Evolutionary conservation across 64 coral and sea anemone genomes (phyloP), one percentile per base, ranked within the genome.

Genomic region (Dendrophyllia cribrosa): DNA sequence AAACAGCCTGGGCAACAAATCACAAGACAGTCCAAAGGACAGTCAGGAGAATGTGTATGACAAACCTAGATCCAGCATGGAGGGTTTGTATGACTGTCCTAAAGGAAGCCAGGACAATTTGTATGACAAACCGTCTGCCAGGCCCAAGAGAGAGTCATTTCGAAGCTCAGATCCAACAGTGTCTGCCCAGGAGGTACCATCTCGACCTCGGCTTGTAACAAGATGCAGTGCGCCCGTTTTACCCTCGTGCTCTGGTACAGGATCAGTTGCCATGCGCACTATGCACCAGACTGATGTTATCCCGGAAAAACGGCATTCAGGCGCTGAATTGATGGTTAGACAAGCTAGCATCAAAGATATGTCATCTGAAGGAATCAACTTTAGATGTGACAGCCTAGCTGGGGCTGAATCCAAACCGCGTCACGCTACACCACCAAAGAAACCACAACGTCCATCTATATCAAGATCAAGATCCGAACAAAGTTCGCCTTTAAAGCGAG

Each of bases 381-480:
- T 12, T 22, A 45, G 20, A n/a, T 10, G 49, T 55, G 49, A 15
- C 19, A 64, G 14, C 12, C 61, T 5, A 64, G 17, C 61, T 64
- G 61, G 61, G 13, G 13, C 19, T 20, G 61, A 64, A 20, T 64
- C 61, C 19, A 64, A 77, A 23, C 16, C 9, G 8, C 51, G 21
- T 50, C 24, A 77, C 75, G 23, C 61, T 50, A 50, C 80, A 7
- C 80, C 80, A 17, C 80, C 80, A 9, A 68, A 84, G 62, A 66
- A 84, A 84, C 44, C 43, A 50, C 45, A 23, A 50, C 72, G 80
- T 68, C 80, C 80, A 22, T 51, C 62, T 6, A 43, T 65, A 4
- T 84, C 80, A 14, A 63, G 62, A 84, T 84, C 80, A 24, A 3
- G n/a, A 84, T 84, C 80, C 47, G 61, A 84, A 47, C 59, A 67